Percentiles rank a stretch among this genome's conserved stretches.
Evolutionary conservation across 2,888 invertebrate species (phyloP).

Genomic region (Neria commutata): DNA sequence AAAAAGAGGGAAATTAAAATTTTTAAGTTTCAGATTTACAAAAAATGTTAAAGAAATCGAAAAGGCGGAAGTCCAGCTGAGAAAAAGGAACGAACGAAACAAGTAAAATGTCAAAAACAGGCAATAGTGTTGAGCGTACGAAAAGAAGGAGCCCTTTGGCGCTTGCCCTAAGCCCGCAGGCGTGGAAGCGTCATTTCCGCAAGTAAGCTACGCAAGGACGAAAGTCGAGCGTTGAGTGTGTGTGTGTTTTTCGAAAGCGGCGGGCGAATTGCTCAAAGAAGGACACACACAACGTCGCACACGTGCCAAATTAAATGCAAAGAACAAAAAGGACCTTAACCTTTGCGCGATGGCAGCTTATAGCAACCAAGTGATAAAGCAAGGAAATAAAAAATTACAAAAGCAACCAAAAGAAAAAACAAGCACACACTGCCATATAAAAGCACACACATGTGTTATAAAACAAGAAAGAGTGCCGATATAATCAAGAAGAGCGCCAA

Average conservation of each 20-base stretch:
- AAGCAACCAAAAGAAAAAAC: background rate
- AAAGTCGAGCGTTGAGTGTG: background rate
- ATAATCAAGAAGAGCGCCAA: too few species aligned
- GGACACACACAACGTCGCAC: conserved; percentile 13
- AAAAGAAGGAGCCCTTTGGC: too few species aligned
- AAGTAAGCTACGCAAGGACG: background rate
- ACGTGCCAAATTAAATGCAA: conserved; percentile 31
- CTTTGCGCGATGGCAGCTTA: conserved; percentile 4
- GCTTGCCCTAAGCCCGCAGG: background rate
- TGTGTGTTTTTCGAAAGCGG: background rate
- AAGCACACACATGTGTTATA: background rate
- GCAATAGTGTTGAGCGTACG: background rate
- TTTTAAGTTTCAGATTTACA: background rate
- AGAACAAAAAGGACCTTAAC: conserved; percentile 14
- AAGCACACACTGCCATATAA: background rate
- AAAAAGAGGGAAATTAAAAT: background rate
- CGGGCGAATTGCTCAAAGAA: conserved; percentile 3
- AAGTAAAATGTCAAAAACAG: conserved; percentile 23
- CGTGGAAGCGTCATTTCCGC: background rate
- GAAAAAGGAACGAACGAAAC: conserved; percentile 8
- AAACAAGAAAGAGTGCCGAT: too few species aligned
- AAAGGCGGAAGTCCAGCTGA: background rate
- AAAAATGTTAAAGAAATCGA: background rate
- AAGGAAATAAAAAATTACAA: background rate
- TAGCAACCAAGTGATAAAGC: background rate